phyloP scores from a whole-genome alignment of 2,113 vertebrate genomes.

The Anser cygnoides region DNA sequence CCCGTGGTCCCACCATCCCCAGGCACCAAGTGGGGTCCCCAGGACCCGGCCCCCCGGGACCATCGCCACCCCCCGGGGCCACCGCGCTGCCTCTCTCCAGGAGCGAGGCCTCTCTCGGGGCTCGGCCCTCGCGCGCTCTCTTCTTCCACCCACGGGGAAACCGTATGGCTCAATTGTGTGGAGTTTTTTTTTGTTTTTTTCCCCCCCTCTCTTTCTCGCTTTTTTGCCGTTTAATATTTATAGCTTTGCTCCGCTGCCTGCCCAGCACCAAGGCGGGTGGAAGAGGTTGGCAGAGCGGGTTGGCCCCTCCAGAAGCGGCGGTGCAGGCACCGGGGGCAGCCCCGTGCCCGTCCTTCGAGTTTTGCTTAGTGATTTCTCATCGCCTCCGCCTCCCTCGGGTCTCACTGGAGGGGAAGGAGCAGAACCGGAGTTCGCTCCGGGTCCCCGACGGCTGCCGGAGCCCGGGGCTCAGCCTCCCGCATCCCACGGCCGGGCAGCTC shows the following conservation, averaged over 20 bases:
- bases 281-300: neutral
- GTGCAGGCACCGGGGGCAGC: neutral
- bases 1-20: fast-evolving
- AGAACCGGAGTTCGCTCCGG: neutral
- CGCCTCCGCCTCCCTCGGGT: fast-evolving
- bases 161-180: neutral
- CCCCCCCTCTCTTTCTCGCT: neutral
- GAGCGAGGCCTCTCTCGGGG: neutral
- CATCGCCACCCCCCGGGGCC: too few relatives aligned
- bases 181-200: neutral
- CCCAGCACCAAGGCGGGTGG: neutral
- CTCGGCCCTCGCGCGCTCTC: fast-evolving
- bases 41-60: neutral
- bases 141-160: neutral
- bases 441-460: neutral
- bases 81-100: neutral
- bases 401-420: neutral
- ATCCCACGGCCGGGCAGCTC: neutral
- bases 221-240: neutral
- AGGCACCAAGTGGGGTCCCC: neutral
- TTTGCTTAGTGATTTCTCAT: neutral
- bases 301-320: neutral
- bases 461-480: fast-evolving
- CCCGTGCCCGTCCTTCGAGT: fast-evolving
- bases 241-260: neutral